Conservation (phyloP, 2,888 invertebrate genomes). For the Ophion slaviceki region DNA sequence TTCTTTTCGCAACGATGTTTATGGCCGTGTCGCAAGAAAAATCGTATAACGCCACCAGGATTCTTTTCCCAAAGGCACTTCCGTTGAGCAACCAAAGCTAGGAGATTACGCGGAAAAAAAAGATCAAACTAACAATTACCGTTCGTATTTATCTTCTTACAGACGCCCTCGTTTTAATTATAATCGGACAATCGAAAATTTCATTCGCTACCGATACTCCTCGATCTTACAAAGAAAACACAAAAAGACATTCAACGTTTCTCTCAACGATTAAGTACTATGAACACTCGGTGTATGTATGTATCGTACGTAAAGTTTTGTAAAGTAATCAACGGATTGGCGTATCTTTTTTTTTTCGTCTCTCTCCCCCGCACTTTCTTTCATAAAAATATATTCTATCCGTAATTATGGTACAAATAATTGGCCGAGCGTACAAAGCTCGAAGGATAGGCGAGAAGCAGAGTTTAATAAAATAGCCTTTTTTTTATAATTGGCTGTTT, state of each 20-base stretch:
- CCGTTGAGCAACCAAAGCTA: slow-evolving; percentile 32
- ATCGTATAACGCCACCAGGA: not conserved
- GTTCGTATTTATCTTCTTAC: slow-evolving; percentile 11
- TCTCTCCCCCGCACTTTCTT: slow-evolving; percentile 1
- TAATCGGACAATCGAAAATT: slow-evolving; percentile 36
- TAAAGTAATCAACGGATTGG: slow-evolving; percentile 32
- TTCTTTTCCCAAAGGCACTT: slow-evolving; percentile 55
- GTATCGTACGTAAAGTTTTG: slow-evolving; percentile 53
- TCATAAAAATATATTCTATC: slow-evolving; percentile 64
- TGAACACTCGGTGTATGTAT: slow-evolving; percentile 68
- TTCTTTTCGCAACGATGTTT: slow-evolving; percentile 8
- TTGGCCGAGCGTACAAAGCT: slow-evolving; percentile 17
- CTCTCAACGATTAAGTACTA: slow-evolving; percentile 66
- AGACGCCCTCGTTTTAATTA: not conserved
- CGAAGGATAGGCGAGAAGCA: slow-evolving; percentile 23
- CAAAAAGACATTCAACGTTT: slow-evolving; percentile 16
- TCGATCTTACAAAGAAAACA: slow-evolving; percentile 32
- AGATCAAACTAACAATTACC: slow-evolving; percentile 26
- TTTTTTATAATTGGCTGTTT: slow-evolving; percentile 19
- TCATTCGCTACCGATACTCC: slow-evolving; percentile 36
- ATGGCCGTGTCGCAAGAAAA: slow-evolving; percentile 19
- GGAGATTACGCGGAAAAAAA: slow-evolving; percentile 5
- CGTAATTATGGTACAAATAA: slow-evolving; percentile 68
- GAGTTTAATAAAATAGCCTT: slow-evolving; percentile 28
- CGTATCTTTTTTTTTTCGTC: slow-evolving; percentile 17